Evolutionary conservation across 2,888 invertebrate species (phyloP).

Genomic region (Hartigia nigra): DNA sequence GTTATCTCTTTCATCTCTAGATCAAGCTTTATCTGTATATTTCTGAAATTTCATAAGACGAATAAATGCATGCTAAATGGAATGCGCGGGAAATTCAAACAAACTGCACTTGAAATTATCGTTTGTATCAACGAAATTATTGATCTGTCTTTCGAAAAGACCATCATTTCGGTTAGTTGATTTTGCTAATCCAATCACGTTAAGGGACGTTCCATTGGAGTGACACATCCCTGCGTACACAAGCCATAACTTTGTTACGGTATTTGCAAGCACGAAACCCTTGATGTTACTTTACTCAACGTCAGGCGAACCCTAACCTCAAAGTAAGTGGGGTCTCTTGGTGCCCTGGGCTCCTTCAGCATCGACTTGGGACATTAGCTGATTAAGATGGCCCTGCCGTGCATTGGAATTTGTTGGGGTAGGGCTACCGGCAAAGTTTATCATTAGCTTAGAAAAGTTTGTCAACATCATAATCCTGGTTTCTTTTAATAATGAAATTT

Average conservation of each 20-base stretch:
- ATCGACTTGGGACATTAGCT: conserved; percentile 32
- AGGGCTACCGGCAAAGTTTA: neutral
- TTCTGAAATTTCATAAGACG: too few relatives aligned
- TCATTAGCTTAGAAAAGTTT: neutral
- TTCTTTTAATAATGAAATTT: neutral
- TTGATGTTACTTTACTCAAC: conserved; percentile 48
- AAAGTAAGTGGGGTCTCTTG: conserved; percentile 31
- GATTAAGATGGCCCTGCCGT: conserved; percentile 27
- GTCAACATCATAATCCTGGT: neutral
- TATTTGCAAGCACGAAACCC: conserved; percentile 52
- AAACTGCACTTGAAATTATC: neutral
- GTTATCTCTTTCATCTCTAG: neutral
- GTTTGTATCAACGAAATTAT: neutral
- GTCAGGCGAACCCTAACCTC: conserved; percentile 38
- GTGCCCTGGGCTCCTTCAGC: conserved; percentile 34
- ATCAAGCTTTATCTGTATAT: neutral
- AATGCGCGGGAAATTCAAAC: neutral
- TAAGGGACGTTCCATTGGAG: conserved; percentile 36
- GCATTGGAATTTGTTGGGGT: conserved; percentile 1
- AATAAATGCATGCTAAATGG: neutral
- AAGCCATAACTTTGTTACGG: conserved; percentile 52
- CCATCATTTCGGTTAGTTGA: conserved; percentile 39
- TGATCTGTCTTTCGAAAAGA: neutral
- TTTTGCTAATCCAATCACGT: conserved; percentile 47
- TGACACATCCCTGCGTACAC: conserved; percentile 49